Evolutionary conservation across 2,113 vertebrate genomes (phyloP).

Genomic region (Ahaetulla prasina): DNA sequence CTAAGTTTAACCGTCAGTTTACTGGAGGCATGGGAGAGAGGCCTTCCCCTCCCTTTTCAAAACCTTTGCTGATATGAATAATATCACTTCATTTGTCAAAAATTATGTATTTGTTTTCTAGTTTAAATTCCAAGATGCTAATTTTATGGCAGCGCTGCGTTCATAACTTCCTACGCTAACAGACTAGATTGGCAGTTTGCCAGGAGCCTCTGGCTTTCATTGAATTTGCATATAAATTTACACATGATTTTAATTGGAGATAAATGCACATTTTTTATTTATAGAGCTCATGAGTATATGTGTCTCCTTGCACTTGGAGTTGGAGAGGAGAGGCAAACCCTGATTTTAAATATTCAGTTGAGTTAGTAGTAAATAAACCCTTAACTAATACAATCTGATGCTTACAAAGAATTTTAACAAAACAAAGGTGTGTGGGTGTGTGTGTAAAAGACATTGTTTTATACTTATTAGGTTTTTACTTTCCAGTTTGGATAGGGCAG

Average conservation of each 20-base stretch:
- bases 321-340: neutral
- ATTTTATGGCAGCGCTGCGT: accelerated
- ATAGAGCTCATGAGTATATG: slow-evolving; percentile 41
- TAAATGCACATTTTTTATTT: slow-evolving; percentile 56
- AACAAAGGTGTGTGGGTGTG: neutral
- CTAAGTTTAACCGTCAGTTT: neutral
- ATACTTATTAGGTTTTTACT: neutral
- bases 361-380: neutral
- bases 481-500: neutral
- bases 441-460: neutral
- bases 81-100: neutral
- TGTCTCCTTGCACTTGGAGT: neutral
- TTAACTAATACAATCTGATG: accelerated
- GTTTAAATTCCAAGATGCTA: neutral
- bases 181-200: slow-evolving; percentile 28
- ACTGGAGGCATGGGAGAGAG: neutral
- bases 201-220: slow-evolving; percentile 44
- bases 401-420: accelerated
- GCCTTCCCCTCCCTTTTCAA: neutral
- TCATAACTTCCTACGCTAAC: neutral
- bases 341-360: neutral
- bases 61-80: neutral
- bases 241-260: slow-evolving; percentile 54
- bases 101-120: neutral
- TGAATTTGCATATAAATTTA: slow-evolving; percentile 63